Conservation (phyloP, 2,797 vertebrate genomes). For the Zalophus californianus region DNA sequence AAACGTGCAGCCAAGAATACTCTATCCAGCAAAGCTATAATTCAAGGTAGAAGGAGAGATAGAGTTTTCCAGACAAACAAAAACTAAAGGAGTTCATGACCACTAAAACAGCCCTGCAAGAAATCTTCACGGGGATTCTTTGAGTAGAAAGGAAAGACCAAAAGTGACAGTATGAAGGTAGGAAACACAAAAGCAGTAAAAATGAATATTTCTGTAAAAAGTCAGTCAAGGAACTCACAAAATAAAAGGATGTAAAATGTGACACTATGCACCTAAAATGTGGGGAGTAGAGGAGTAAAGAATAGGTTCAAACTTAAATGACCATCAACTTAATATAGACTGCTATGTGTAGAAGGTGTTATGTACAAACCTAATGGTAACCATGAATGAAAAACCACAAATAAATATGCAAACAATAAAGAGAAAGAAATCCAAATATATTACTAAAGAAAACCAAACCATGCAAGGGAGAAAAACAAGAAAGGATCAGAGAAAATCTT, state of each 20-base stretch:
- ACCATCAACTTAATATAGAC: not conserved
- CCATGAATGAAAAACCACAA: not conserved
- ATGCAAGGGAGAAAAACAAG: not conserved
- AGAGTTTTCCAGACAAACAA: not conserved
- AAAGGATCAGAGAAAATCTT: not conserved
- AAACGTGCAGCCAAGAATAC: not conserved
- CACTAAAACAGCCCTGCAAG: not conserved
- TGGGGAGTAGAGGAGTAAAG: not conserved
- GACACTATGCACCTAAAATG: not conserved
- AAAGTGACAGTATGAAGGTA: not conserved
- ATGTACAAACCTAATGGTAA: not conserved
- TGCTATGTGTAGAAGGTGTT: not conserved
- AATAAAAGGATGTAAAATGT: not conserved
- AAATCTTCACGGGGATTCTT: not conserved
- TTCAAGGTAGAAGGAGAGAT: not conserved
- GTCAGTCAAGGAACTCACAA: not conserved
- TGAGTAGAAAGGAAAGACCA: not conserved
- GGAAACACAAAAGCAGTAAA: not conserved
- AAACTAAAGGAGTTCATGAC: not conserved
- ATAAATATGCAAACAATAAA: not conserved
- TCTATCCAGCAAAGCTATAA: not conserved
- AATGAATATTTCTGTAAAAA: not conserved
- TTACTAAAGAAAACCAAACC: not conserved
- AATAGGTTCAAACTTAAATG: not conserved
- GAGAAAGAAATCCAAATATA: not conserved